Conservation (phyloP, 2,113 vertebrate species). For the Henicopernis longicauda region DNA sequence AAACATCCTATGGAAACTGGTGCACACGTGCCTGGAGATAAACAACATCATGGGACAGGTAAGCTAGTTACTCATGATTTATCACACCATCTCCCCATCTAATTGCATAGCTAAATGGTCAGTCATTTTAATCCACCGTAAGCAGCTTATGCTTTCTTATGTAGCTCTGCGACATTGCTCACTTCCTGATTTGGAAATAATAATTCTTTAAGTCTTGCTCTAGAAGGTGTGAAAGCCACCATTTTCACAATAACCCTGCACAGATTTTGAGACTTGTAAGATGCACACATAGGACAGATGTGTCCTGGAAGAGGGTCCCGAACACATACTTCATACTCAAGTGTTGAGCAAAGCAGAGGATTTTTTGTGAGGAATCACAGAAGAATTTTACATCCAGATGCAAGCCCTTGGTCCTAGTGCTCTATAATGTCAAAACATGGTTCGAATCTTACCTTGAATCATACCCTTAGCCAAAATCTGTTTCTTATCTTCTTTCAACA, state of each 20-base stretch:
- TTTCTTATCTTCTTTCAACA: neutral
- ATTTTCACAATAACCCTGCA: neutral
- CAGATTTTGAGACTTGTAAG: neutral
- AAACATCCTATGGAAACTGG: neutral
- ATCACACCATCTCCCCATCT: constrained; percentile 28
- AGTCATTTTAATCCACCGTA: constrained; percentile 15
- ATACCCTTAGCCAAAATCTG: neutral
- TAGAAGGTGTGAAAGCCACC: neutral
- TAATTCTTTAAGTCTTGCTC: neutral
- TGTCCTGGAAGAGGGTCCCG: neutral
- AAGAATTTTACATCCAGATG: neutral
- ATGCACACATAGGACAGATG: neutral
- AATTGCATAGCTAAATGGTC: constrained; percentile 38
- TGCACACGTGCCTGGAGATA: neutral
- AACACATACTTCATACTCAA: neutral
- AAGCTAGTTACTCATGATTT: constrained; percentile 28
- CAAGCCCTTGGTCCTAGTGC: neutral
- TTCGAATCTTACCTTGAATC: neutral
- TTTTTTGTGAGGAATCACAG: neutral
- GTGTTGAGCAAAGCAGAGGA: neutral
- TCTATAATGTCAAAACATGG: neutral
- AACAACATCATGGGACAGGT: constrained; percentile 38
- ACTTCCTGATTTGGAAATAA: constrained; percentile 2
- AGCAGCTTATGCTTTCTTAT: constrained; percentile 1
- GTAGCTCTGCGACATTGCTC: neutral